Conservation (phyloP, 2,797 vertebrate species). For the Sternarchorhynchus goeldii region DNA sequence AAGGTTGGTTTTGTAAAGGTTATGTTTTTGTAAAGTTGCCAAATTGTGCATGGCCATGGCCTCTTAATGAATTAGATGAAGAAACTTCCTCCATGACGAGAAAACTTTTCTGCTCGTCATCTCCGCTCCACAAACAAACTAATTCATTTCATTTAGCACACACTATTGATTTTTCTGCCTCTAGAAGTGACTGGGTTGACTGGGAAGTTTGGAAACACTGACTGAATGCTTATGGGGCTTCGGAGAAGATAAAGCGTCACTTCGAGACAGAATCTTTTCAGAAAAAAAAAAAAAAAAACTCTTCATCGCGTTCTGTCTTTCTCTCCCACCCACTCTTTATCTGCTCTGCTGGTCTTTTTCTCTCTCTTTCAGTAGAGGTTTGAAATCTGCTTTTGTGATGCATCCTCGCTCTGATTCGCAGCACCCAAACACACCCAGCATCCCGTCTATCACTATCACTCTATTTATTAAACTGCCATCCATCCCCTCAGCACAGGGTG, state of each 20-base stretch:
- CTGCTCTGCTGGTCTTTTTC: background rate
- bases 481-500: conserved; percentile 72
- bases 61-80: conserved; percentile 48
- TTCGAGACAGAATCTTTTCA: conserved; percentile 35
- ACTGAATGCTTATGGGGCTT: conserved; percentile 54
- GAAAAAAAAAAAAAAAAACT: conserved; percentile 1
- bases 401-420: conserved; percentile 62
- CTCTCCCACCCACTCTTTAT: conserved; percentile 13
- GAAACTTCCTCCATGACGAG: conserved; percentile 54
- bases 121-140: conserved; percentile 53
- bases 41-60: background rate
- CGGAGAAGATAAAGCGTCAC: conserved; percentile 53
- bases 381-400: conserved; percentile 65
- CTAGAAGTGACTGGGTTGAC: conserved; percentile 55
- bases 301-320: background rate
- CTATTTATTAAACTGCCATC: conserved; percentile 74
- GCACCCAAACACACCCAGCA: conserved; percentile 65
- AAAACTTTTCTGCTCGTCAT: conserved; percentile 48
- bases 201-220: conserved; percentile 54
- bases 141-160: conserved; percentile 68
- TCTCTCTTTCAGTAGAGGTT: conserved; percentile 35
- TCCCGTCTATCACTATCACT: conserved; percentile 76
- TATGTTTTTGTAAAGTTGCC: conserved; percentile 1
- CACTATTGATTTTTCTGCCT: conserved; percentile 64
- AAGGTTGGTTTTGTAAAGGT: conserved; percentile 15